Conservation (phyloP, 2,888 invertebrate genomes). For the Leptopilina syphax region DNA sequence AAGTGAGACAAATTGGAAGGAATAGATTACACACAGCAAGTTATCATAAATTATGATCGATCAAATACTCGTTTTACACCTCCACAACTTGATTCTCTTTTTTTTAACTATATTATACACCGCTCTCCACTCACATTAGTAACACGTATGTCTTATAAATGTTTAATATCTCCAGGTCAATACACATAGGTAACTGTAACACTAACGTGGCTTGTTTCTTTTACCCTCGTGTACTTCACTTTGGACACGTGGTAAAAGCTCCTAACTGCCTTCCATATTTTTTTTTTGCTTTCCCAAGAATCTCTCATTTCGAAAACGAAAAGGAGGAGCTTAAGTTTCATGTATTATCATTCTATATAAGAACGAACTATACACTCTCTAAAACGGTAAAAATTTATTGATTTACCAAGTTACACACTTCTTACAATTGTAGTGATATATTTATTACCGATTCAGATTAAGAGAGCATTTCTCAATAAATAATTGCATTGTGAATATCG, state of each 20-base stretch:
- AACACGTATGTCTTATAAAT: constrained; percentile 71
- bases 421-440: no score
- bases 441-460: no score
- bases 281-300: background rate
- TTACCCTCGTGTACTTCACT: constrained; percentile 57
- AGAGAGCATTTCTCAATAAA: no score
- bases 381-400: no score
- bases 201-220: constrained; percentile 63
- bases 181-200: constrained; percentile 65
- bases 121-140: constrained; percentile 66
- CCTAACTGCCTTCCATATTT: background rate
- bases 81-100: background rate
- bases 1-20: background rate
- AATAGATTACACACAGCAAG: no score
- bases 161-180: constrained; percentile 61
- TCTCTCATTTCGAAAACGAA: background rate
- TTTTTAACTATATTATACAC: constrained; percentile 38
- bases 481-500: no score
- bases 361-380: background rate
- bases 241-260: constrained; percentile 62
- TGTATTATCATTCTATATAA: background rate
- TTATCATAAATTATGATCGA: background rate
- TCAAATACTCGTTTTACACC: background rate
- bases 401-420: no score
- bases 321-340: background rate